Percentiles rank a stretch among this genome's conserved stretches.
phyloP scores from a whole-genome alignment of 2,113 vertebrate species.

The Scolopax mira region DNA sequence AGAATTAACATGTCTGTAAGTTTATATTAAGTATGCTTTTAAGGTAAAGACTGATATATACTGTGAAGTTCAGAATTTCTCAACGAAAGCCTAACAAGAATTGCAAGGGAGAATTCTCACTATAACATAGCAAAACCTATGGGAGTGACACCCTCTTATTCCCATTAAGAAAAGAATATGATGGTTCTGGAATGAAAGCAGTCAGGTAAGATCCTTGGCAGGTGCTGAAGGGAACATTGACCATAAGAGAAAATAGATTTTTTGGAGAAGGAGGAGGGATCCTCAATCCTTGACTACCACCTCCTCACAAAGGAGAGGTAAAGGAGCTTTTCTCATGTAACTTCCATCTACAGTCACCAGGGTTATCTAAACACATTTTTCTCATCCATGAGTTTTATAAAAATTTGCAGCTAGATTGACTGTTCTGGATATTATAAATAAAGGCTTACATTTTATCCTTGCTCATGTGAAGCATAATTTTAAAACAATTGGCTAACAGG shows the following conservation, averaged over 20 bases:
- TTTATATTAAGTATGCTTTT: neutral
- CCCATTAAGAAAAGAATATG: neutral
- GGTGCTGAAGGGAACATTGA: neutral
- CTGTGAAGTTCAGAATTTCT: neutral
- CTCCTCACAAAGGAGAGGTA: neutral
- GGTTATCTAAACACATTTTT: neutral
- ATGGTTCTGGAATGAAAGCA: neutral
- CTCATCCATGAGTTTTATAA: neutral
- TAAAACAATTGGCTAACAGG: neutral
- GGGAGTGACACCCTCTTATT: neutral
- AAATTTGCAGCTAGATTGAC: neutral
- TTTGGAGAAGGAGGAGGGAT: neutral
- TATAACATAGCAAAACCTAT: neutral
- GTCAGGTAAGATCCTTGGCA: rapidly evolving
- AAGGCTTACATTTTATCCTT: neutral
- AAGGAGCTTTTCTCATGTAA: neutral
- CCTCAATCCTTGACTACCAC: neutral
- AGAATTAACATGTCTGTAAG: neutral
- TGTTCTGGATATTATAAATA: neutral
- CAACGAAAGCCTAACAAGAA: neutral
- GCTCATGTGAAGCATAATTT: neutral
- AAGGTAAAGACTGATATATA: neutral
- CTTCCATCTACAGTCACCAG: neutral
- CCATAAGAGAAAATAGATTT: neutral
- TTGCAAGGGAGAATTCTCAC: neutral